A percentile compares a stretch with the other conserved stretches of the same genome.
Evolutionary conservation across 37 sponge, comb jelly and placozoan genomes (phyloP).

Genomic region (Geodia barretti): DNA sequence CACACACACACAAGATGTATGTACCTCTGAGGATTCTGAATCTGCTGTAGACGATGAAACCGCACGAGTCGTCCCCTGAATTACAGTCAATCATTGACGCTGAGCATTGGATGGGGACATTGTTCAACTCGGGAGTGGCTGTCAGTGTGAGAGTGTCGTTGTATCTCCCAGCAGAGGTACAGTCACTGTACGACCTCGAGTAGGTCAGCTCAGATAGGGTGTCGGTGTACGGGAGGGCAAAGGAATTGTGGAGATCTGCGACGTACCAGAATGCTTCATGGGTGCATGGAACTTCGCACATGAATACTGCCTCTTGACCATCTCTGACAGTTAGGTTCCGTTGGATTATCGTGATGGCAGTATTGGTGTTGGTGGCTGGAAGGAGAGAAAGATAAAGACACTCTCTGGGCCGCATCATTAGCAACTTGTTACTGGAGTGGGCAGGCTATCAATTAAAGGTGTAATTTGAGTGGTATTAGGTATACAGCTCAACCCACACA

Average conservation of each 20-base stretch:
- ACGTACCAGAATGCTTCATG: background rate
- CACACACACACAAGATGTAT: background rate
- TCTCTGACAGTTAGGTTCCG: background rate
- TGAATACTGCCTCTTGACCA: background rate
- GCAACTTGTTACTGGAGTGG: too few relatives aligned
- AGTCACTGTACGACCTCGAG: background rate
- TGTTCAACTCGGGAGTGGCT: background rate
- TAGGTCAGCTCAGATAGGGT: background rate
- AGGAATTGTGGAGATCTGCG: background rate
- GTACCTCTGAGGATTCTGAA: background rate
- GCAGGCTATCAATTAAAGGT: too few relatives aligned
- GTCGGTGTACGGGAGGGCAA: background rate
- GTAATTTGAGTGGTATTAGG: too few relatives aligned
- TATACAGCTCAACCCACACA: too few relatives aligned
- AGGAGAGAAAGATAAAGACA: too few relatives aligned
- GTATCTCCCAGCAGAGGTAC: background rate
- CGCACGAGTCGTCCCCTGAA: background rate
- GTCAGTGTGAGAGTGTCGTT: background rate
- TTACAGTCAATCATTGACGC: background rate
- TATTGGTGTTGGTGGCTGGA: background rate
- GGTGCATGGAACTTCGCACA: background rate
- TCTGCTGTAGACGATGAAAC: background rate
- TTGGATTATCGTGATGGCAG: background rate
- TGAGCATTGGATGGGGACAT: background rate
- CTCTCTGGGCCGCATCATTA: too few relatives aligned